Base-by-base conservation (phyloP, 2,797 vertebrate species). In the Austrolebias charrua region DNA sequence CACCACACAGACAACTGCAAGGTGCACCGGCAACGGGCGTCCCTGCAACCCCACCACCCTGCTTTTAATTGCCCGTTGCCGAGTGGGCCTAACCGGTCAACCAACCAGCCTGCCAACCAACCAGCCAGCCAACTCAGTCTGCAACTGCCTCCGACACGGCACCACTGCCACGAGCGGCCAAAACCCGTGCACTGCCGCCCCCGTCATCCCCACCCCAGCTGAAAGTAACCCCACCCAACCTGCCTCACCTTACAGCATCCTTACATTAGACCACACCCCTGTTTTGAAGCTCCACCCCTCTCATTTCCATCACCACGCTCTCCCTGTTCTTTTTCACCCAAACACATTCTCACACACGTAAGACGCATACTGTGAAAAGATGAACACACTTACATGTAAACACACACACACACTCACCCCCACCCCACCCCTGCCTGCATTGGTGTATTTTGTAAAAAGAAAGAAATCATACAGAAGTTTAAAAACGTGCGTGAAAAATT, bases 371-470 rank as follows among this genome's bases (percentile, higher is more conserved):
- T 58, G 69, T 81, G 69, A 81, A 73, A 74, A 82, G 64, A 74
- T 71, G 38, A 18, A 61, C 76, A 76, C 43, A 40, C 69, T 74
- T 79, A 63, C 57, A 71, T 73, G 69, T 73, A 29, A 49, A 81
- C 57, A 43, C 35, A 68, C 60, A 43, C 45, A 68, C 60, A 20
- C 45, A 31, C 53, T 14, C 48, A 48, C 44, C 79, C 78, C 74
- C 74, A 59, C 63, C 50, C 87, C 90, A 91, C 89, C 95, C 91
- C 90, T 91, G 96, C 96, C 98, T 97, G 96, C 94, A 94, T 95
- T 90, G 93, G 89, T 97, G 95, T 98, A 90, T 95, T 96, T 95
- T 95, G 94, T 96, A 93, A 94, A 90, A 94, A 91, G 86, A 87
- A 89, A 88, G 89, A 88, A 74, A 86, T 86, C 88, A 90, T 92